Conservation (phyloP, 2,888 invertebrate species). For the Chaetogeoica ovagalla region DNA sequence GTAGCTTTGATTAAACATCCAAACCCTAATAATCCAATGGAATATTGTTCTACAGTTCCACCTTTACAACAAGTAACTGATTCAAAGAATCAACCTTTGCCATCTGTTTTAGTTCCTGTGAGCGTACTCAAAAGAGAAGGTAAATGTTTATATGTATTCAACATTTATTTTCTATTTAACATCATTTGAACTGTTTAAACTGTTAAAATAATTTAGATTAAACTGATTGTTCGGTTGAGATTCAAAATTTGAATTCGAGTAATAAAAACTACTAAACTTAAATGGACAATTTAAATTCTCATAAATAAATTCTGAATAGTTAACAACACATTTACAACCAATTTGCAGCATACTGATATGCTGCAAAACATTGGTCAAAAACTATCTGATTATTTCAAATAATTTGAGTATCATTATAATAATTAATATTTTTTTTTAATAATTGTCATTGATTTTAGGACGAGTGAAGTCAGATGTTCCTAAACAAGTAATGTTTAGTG, state of each 20-base stretch:
- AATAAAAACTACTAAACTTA: too few species aligned
- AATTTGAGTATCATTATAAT: background rate
- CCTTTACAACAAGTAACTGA: conserved; percentile 73
- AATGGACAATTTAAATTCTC: too few species aligned
- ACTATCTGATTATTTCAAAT: too few species aligned
- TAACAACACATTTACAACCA: too few species aligned
- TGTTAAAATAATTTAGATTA: too few species aligned
- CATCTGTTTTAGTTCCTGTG: conserved; percentile 82
- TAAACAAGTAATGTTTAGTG: conserved; percentile 77
- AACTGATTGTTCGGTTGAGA: too few species aligned
- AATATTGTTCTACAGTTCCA: conserved; percentile 82
- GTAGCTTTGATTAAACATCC: conserved; percentile 58
- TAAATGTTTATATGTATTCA: conserved; percentile 56
- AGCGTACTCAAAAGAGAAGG: conserved; percentile 77
- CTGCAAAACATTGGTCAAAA: too few species aligned
- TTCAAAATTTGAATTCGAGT: too few species aligned
- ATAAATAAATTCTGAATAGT: too few species aligned
- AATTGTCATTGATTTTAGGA: conserved; percentile 54
- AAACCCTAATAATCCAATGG: conserved; percentile 84
- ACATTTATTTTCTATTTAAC: background rate
- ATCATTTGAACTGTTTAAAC: too few species aligned
- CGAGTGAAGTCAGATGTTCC: conserved; percentile 57
- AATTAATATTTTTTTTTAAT: background rate
- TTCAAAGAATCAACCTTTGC: conserved; percentile 61
- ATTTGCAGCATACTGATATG: too few species aligned